Percentiles rank a stretch among this genome's conserved stretches.
Evolutionary conservation across 2,888 invertebrate genomes (phyloP).

Genomic region (Atrina japonica): DNA sequence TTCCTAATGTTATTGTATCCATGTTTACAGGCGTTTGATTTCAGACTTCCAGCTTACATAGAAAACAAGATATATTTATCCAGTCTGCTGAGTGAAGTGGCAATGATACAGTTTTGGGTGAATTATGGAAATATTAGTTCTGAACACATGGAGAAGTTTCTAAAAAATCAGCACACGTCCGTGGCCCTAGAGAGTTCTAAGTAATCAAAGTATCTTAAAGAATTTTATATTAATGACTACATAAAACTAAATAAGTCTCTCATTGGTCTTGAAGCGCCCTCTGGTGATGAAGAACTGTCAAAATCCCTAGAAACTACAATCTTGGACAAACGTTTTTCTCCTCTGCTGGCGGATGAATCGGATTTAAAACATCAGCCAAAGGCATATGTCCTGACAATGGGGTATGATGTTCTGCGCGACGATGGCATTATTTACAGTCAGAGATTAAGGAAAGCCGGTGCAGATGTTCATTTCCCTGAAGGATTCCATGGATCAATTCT

Average conservation of each 20-base stretch:
- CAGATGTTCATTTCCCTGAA: conserved; percentile 68
- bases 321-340: conserved; percentile 72
- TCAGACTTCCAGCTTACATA: too few relatives aligned
- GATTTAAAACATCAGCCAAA: too few relatives aligned
- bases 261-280: conserved; percentile 53
- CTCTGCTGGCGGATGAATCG: conserved; percentile 74
- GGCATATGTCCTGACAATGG: conserved; percentile 78
- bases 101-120: too few relatives aligned
- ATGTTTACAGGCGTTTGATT: too few relatives aligned
- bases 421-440: conserved; percentile 79
- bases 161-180: conserved; percentile 63
- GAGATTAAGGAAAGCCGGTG: conserved; percentile 69
- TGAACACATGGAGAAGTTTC: conserved; percentile 56
- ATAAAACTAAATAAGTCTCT: conserved; percentile 57
- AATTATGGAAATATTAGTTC: conserved; percentile 63
- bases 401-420: conserved; percentile 80
- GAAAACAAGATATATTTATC: too few relatives aligned
- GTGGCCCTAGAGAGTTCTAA: conserved; percentile 59
- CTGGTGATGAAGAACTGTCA: conserved; percentile 58
- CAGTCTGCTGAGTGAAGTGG: too few relatives aligned
- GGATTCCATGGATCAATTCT: conserved; percentile 70
- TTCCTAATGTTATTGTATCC: too few relatives aligned
- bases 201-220: conserved; percentile 52
- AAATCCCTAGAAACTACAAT: conserved; percentile 56
- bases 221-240: conserved; percentile 63